These are phyloP conservation scores for Sorex maritimensis DNA, from an alignment of 2,797 vertebrate species.

Conservation along the genomic window DNA sequence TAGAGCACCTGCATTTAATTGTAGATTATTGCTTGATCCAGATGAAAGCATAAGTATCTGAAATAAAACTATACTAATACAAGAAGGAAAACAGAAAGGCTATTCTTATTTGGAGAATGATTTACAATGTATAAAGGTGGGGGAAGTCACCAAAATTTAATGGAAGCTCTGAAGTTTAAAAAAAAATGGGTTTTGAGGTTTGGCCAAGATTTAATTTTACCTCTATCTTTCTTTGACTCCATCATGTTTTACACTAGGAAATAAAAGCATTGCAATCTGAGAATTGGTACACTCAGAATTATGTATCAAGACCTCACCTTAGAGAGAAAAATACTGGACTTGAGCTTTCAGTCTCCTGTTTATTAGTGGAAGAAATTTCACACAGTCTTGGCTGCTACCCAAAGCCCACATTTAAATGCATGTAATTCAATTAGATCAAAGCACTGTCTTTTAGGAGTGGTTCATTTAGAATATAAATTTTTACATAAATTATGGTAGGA, in stretches of 20 bases:
- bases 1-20: conserved; percentile 89
- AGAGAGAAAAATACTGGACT: conserved; percentile 64
- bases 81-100: conserved; percentile 48
- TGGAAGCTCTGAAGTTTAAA: conserved; percentile 68
- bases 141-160: conserved; percentile 63
- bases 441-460: conserved; percentile 49
- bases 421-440: conserved; percentile 76
- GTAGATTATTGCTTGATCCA: conserved; percentile 84
- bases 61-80: conserved; percentile 77
- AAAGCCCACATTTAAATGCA: conserved; percentile 74
- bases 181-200: conserved; percentile 32
- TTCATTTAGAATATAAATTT: conserved; percentile 62
- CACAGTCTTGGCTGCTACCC: conserved; percentile 72
- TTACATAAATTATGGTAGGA: conserved; percentile 14
- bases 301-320: conserved; percentile 78
- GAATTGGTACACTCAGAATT: conserved; percentile 72
- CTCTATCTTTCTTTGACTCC: conserved; percentile 50
- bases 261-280: conserved; percentile 73
- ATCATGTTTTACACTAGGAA: conserved; percentile 80
- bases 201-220: conserved; percentile 58
- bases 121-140: conserved; percentile 23
- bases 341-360: conserved; percentile 70
- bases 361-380: conserved; percentile 81
- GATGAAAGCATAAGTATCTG: conserved; percentile 86
- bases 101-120: conserved; percentile 73